Evolutionary conservation across 2,113 vertebrate genomes (phyloP), one percentile per base, ranked within the genome.

Genomic region (Climacteris rufus): DNA sequence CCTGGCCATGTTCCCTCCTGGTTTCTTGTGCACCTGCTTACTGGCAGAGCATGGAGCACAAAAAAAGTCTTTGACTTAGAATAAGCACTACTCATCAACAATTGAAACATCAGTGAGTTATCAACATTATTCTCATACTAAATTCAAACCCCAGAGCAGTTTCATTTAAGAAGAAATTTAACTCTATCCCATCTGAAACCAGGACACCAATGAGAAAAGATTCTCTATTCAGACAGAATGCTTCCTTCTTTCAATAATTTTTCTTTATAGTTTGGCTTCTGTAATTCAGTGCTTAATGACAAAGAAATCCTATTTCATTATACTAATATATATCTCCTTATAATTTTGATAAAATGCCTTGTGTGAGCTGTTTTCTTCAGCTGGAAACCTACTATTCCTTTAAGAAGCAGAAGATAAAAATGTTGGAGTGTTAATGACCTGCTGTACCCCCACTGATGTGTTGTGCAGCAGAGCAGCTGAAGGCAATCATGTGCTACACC

Each of bases 381-480:
- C 28, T 50, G 66, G 28, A 79, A 89, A 11, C 5, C 21, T 7
- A 10, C 52, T 74, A 4, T 33, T 76, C 16, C 47, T 90, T n/a
- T 35, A 23, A 77, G 33, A 66, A 69, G 33, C 0, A 30, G 31
- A 52, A 14, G 37, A 69, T 75, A 65, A 81, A 92, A 96, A 45
- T 19, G 6, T 76, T 39, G 6, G 23, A 63, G 35, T 4, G 2
- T 39, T 80, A 87, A 80, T 66, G 49, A 65, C 53, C 69, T 72
- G 17, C 65, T 56, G 65, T 76, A 87, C 19, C 28, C 20, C 1
- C 8, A 11, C 4, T 69, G 24, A 18, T 0, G 1, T 0, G 1
- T n/a, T 33, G n/a, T 0, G 0, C 20, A 25, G 30, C 53, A 49
- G 37, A 86, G 57, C 2, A 0, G 63, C 77, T 70, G 63, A 75